These are phyloP conservation scores for Rhopilema esculentum DNA, from an alignment of 30 jellyfish, hydroid and myxozoan species.

Conservation along the genomic window DNA sequence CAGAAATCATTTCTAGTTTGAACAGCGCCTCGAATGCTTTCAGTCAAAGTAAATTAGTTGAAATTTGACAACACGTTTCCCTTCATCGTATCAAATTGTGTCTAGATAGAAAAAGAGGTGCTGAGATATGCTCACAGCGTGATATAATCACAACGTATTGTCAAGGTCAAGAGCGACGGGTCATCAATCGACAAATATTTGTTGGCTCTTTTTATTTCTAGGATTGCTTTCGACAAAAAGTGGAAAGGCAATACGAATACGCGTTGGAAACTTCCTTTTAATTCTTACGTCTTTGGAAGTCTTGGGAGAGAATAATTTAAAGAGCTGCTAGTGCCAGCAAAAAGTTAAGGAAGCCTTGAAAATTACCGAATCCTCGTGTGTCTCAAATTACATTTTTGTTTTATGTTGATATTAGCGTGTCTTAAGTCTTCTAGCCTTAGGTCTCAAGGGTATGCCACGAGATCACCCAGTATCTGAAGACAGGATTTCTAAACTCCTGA, in stretches of 20 bases:
- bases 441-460: no score
- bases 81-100: constrained; percentile 59
- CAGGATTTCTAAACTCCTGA: no score
- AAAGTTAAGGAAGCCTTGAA: no score
- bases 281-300: not conserved
- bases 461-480: no score
- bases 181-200: constrained; percentile 28
- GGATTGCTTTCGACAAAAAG: not conserved
- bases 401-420: no score
- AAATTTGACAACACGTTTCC: not conserved
- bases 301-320: not conserved
- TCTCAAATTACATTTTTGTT: no score
- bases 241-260: not conserved
- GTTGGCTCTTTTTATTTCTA: not conserved
- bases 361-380: no score
- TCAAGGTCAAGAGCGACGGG: constrained; percentile 48
- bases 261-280: not conserved
- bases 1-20: not conserved
- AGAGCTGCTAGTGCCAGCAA: no score
- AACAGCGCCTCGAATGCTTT: not conserved
- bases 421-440: no score
- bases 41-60: not conserved
- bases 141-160: constrained; percentile 43
- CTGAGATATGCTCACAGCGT: constrained; percentile 55
- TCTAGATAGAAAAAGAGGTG: constrained; percentile 20